Conservation (phyloP, 1,140 invertebrate species). For the Sitobion miscanthi region DNA sequence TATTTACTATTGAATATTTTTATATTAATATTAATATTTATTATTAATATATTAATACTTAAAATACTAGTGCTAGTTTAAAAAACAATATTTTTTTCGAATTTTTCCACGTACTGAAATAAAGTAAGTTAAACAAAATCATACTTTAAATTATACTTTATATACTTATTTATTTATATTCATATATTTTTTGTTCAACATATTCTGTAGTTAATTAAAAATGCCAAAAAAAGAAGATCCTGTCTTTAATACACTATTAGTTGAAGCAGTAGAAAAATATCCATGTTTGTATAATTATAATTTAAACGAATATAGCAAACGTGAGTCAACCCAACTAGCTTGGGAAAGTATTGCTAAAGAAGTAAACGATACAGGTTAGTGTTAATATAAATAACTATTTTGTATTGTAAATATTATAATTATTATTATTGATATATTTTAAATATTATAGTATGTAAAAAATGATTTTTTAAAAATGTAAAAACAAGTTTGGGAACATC, state of each 20-base stretch:
- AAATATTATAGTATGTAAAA: too few species aligned
- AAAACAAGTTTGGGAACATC: too few species aligned
- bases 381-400: too few species aligned
- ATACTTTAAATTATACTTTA: not conserved
- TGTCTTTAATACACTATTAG: conserved; percentile 9
- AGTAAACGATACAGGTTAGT: too few species aligned
- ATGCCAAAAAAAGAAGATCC: not conserved
- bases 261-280: not conserved
- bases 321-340: conserved; percentile 1
- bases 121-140: conserved; percentile 11
- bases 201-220: conserved; percentile 17
- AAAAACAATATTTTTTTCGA: not conserved
- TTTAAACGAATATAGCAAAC: conserved; percentile 12
- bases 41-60: not conserved
- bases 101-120: not conserved
- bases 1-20: conserved; percentile 13
- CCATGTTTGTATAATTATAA: conserved; percentile 6
- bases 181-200: not conserved
- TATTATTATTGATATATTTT: too few species aligned
- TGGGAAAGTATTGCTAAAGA: not conserved
- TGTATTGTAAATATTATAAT: too few species aligned
- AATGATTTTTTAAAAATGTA: too few species aligned
- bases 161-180: not conserved
- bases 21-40: not conserved
- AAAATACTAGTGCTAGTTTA: not conserved